phyloP scores from a whole-genome alignment of 2,113 vertebrate species.

The Nerophis ophidion region DNA sequence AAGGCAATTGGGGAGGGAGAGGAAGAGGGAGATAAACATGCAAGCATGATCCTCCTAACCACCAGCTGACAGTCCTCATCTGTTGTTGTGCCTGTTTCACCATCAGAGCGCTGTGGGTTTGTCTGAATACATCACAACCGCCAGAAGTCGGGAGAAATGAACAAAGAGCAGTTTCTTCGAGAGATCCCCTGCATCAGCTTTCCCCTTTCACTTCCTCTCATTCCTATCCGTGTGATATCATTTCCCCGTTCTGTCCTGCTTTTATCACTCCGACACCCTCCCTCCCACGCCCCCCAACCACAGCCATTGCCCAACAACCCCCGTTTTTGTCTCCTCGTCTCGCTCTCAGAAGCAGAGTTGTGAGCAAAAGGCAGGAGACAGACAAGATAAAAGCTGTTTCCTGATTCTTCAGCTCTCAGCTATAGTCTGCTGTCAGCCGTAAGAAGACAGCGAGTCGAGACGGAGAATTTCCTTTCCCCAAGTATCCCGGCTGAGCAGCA shows the following conservation, averaged over 20 bases:
- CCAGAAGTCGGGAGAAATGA: constrained; percentile 36
- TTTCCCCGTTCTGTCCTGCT: constrained; percentile 56
- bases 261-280: constrained; percentile 35
- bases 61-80: constrained; percentile 68
- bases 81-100: constrained; percentile 62
- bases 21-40: constrained; percentile 51
- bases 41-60: constrained; percentile 60
- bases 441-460: constrained; percentile 64
- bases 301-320: background rate
- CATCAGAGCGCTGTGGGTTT: constrained; percentile 58
- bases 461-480: constrained; percentile 57
- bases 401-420: constrained; percentile 64
- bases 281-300: background rate
- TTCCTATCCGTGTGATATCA: constrained; percentile 53
- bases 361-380: constrained; percentile 69
- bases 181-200: constrained; percentile 44
- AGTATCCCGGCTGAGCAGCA: constrained; percentile 51
- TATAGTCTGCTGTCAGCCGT: constrained; percentile 58
- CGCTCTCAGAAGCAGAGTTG: constrained; percentile 60
- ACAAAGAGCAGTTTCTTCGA: constrained; percentile 53
- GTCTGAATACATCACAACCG: constrained; percentile 63
- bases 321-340: background rate
- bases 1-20: constrained; percentile 33
- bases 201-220: constrained; percentile 54
- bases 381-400: constrained; percentile 70